Percentiles rank a stretch among this genome's conserved stretches.
phyloP scores from a whole-genome alignment of 2,797 vertebrate species.

The Danio kyathit region DNA sequence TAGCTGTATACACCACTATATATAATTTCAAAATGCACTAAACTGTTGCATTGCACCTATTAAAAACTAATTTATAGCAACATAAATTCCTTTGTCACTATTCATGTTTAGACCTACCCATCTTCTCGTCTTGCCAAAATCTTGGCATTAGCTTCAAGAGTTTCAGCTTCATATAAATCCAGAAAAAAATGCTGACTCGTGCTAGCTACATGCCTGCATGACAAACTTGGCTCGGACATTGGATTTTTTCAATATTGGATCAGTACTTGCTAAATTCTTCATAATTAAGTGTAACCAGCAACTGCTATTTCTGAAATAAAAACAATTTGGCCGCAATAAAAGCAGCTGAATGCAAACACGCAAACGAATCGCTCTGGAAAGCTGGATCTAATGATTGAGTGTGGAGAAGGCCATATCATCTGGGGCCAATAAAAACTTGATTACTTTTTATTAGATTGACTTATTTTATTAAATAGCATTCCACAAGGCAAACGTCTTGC shows the following conservation, averaged over 20 bases:
- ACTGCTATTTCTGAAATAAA: conserved; percentile 39
- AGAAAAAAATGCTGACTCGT: neutral
- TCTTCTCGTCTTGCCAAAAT: neutral
- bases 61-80: neutral
- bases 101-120: conserved; percentile 1
- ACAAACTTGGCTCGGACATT: conserved; percentile 24
- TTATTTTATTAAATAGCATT: conserved; percentile 71
- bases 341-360: conserved; percentile 29
- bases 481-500: neutral
- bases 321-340: conserved; percentile 32
- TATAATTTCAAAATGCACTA: neutral
- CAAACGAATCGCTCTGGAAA: conserved; percentile 22
- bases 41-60: neutral
- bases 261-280: conserved; percentile 37
- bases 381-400: conserved; percentile 32
- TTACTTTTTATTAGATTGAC: conserved; percentile 75
- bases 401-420: conserved; percentile 59
- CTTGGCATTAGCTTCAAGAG: neutral
- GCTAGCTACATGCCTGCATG: neutral
- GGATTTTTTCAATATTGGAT: conserved; percentile 35
- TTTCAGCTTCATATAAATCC: conserved; percentile 11
- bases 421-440: conserved; percentile 74
- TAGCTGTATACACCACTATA: too few relatives aligned
- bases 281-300: conserved; percentile 23
- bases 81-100: neutral